Evolutionary conservation across 2,888 invertebrate genomes (phyloP), one percentile per base, ranked within the genome.

Genomic region (Mystacides longicornis): DNA sequence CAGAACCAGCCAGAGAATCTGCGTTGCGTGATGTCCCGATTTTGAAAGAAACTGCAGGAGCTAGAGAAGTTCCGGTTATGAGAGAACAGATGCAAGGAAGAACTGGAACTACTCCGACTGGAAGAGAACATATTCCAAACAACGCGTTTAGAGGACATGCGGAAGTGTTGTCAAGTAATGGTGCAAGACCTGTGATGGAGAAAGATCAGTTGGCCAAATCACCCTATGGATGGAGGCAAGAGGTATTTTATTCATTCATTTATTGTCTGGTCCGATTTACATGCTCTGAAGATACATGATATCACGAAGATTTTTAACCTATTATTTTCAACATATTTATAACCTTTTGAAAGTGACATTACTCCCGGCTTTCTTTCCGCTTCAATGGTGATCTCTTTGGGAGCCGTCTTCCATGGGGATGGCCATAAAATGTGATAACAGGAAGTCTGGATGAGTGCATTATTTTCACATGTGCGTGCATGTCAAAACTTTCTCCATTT

Each of bases 141-240:
- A 57, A 50, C 22, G 27, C 59, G 11, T 61, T 61, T 51, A 59
- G 56, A 50, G 61, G 61, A 14, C 61, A 61, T 21, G 59, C 61
- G 3, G 61, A 61, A 48, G 61, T 61, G 3, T 27, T 61, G 14
- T 57, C 59, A 18, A 61, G 61, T 33, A 61, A 61, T 50, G 61
- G 61, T 19, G 73, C 77, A 9, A 55, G 62, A 37, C 58, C 60
- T 23, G 62, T 62, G 9, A 73, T 75, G 1, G 77, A 77, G 54
- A 77, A 77, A 51, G 77, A 77, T 51, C 76, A 77, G 62, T 68
- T 77, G 0, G 77, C 77, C 0, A 77, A 77, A 57, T 65, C 76
- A 19, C 77, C 77, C 0, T 77, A 77, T 62, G 77, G 77, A 0
- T 77, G 75, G 74, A 70, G 65, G 18, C 65, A 73, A 27, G 75